These are phyloP conservation scores for Allobates femoralis DNA, from an alignment of 2,797 vertebrate species.

Conservation along the genomic window DNA sequence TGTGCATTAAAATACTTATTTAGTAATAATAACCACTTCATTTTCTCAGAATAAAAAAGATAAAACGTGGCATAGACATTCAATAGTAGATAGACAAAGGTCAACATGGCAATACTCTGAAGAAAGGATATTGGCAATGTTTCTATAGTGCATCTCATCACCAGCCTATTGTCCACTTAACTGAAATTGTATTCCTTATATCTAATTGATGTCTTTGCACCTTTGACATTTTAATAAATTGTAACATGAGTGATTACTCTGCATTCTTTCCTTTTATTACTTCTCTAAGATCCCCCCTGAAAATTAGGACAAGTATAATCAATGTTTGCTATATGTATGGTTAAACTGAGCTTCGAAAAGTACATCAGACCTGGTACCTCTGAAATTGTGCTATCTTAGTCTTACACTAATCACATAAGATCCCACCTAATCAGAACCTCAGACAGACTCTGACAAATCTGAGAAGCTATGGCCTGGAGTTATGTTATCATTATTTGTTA, in stretches of 20 bases:
- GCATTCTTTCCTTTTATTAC: slow-evolving; percentile 24
- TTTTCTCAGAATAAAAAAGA: not conserved
- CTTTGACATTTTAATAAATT: slow-evolving; percentile 37
- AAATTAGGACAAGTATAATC: slow-evolving; percentile 28
- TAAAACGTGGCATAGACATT: not conserved
- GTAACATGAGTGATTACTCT: slow-evolving; percentile 36
- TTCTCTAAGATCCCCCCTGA: slow-evolving; percentile 8
- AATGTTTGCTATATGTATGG: slow-evolving; percentile 20
- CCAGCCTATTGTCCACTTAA: slow-evolving; percentile 15
- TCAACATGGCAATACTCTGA: not conserved
- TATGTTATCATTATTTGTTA: slow-evolving; percentile 12
- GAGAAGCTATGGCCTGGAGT: slow-evolving; percentile 27
- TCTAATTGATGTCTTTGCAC: slow-evolving; percentile 28
- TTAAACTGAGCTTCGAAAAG: not conserved
- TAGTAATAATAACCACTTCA: not conserved
- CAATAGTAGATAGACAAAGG: slow-evolving; percentile 9
- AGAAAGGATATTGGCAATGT: slow-evolving; percentile 3
- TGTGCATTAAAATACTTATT: not conserved
- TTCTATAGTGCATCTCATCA: slow-evolving; percentile 1
- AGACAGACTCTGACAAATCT: slow-evolving; percentile 13
- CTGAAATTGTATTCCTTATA: slow-evolving; percentile 41
- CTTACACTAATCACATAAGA: slow-evolving; percentile 1
- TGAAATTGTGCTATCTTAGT: slow-evolving; percentile 29
- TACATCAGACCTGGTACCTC: slow-evolving; percentile 21
- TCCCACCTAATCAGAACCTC: not conserved